Percentiles rank a stretch among this genome's conserved stretches.
phyloP scores from a whole-genome alignment of 2,888 invertebrate species.

The Tanypteryx hageni region DNA sequence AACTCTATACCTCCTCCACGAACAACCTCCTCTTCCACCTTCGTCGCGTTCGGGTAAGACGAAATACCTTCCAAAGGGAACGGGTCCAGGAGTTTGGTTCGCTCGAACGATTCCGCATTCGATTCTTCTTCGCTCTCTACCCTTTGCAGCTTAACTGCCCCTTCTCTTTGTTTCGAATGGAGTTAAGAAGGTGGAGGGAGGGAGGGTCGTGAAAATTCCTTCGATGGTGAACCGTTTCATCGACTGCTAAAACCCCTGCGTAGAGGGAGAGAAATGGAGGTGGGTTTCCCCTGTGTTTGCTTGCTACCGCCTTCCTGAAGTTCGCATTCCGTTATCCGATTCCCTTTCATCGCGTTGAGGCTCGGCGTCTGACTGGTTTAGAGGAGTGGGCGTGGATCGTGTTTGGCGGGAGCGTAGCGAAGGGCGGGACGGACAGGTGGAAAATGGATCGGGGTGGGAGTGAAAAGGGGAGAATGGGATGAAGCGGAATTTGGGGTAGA shows the following conservation, averaged over 20 bases:
- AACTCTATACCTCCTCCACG: no score
- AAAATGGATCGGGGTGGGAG: neutral
- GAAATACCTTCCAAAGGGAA: neutral
- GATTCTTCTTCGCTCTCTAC: neutral
- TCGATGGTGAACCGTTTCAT: slow-evolving; percentile 18
- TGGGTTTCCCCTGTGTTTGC: neutral
- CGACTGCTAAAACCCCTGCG: neutral
- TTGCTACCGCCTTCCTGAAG: neutral
- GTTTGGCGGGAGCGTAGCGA: neutral
- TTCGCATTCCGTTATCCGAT: neutral
- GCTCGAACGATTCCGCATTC: neutral
- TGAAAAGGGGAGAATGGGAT: neutral
- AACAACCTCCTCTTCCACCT: neutral
- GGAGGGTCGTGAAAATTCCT: neutral
- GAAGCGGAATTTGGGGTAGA: neutral
- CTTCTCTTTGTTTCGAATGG: slow-evolving; percentile 9
- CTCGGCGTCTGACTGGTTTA: neutral
- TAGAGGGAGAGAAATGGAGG: neutral
- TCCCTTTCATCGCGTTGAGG: neutral
- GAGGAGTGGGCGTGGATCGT: neutral
- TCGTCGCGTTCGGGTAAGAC: neutral
- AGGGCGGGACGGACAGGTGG: neutral
- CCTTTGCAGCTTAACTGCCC: neutral
- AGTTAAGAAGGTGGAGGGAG: neutral
- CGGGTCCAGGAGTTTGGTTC: neutral